These are phyloP conservation scores for Lasioglossum oenotherae DNA, from an alignment of 2,888 invertebrate species.

Conservation along the genomic window DNA sequence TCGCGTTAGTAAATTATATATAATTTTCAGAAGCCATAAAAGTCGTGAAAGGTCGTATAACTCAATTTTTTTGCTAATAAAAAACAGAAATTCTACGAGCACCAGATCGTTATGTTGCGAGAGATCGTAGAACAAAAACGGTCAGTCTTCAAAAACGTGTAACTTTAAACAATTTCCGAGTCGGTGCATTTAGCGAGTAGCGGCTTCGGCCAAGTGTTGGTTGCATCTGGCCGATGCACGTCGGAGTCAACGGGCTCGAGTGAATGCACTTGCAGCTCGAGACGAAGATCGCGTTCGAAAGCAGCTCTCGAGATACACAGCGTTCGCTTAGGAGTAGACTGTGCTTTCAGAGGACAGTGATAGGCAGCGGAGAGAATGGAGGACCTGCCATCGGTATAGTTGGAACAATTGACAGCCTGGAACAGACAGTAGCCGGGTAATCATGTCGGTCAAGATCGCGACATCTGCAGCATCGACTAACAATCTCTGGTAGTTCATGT, in stretches of 20 bases:
- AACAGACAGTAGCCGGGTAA: constrained; percentile 27
- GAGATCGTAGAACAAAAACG: too few relatives aligned
- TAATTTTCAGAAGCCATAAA: too few relatives aligned
- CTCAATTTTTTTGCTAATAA: too few relatives aligned
- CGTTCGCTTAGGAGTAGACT: constrained; percentile 33
- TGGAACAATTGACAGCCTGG: constrained; percentile 54
- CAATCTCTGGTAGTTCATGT: neutral
- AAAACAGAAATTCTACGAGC: too few relatives aligned
- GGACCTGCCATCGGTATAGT: constrained; percentile 30
- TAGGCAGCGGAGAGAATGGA: neutral
- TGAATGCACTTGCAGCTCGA: constrained; percentile 53
- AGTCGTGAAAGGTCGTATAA: too few relatives aligned
- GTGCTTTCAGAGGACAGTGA: neutral
- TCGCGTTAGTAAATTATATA: too few relatives aligned
- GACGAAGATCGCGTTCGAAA: constrained; percentile 32
- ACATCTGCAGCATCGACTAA: neutral
- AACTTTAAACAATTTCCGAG: too few relatives aligned
- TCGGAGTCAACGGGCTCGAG: constrained; percentile 39
- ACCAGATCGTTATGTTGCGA: too few relatives aligned
- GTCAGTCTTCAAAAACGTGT: too few relatives aligned
- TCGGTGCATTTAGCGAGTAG: too few relatives aligned
- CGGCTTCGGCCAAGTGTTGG: neutral
- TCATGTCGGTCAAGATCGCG: constrained; percentile 43
- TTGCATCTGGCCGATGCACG: constrained; percentile 21
- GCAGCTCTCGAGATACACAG: neutral